A percentile compares a stretch with the other conserved stretches of the same genome.
Conservation (phyloP, 2,888 invertebrate genomes). For the Eulithis prunata region DNA sequence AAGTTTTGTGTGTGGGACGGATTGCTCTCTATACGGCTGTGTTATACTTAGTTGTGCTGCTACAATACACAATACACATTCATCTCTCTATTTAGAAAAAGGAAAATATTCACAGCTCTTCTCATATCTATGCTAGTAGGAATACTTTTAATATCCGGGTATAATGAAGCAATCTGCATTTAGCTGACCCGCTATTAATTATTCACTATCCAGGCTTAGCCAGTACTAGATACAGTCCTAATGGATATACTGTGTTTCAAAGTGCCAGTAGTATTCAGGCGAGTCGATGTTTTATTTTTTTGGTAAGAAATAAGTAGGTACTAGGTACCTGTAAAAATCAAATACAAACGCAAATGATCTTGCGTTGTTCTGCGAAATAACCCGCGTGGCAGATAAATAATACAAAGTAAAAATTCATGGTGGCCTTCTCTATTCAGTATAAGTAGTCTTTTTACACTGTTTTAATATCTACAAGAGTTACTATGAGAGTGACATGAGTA, state of each 20-base stretch:
- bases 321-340: no score
- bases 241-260: conserved; percentile 46
- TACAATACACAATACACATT: neutral
- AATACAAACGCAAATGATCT: no score
- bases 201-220: conserved; percentile 38
- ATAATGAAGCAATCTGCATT: conserved; percentile 12
- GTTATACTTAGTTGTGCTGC: neutral
- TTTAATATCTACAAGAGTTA: no score
- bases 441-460: no score
- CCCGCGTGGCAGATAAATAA: no score
- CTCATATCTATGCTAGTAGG: neutral
- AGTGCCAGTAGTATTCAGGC: conserved; percentile 24
- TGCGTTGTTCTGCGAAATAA: no score
- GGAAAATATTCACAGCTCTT: no score
- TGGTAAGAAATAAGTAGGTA: no score
- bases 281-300: neutral
- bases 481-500: neutral
- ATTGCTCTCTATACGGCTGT: conserved; percentile 11
- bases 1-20: conserved; percentile 29
- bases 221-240: conserved; percentile 28
- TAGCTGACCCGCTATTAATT: conserved; percentile 34
- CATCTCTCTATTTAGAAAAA: neutral
- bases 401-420: no score
- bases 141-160: neutral
- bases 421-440: no score